A percentile compares a stretch with the other conserved stretches of the same genome.
Evolutionary conservation across 2,113 vertebrate species (phyloP).

Genomic region (Corythoichthys haematopterus): DNA sequence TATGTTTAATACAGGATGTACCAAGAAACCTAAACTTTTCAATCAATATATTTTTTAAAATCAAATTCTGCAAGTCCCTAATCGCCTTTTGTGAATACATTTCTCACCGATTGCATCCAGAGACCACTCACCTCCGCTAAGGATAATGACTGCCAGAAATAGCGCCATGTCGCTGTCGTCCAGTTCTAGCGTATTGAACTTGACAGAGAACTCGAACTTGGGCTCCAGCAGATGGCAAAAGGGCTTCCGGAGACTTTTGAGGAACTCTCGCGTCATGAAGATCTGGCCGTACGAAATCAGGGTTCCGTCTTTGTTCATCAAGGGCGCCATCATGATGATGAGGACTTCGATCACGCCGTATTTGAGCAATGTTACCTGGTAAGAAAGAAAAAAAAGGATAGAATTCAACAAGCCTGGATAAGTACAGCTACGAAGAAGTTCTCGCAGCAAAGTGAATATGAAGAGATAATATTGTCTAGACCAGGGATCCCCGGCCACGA

Average conservation of each 20-base stretch:
- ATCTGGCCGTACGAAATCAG: constrained; percentile 93
- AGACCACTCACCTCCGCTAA: constrained; percentile 86
- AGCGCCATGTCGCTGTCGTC: constrained; percentile 97
- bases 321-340: constrained; percentile 90
- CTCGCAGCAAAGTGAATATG: not conserved
- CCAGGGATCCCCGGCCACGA: no score
- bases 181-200: constrained; percentile 95
- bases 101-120: not conserved
- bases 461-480: no score
- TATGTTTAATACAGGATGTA: no score
- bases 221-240: constrained; percentile 97
- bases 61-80: no score
- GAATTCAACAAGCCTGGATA: not conserved
- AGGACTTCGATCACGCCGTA: constrained; percentile 96
- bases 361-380: constrained; percentile 88
- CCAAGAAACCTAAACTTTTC: no score
- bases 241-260: constrained; percentile 95
- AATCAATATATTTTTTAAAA: no score
- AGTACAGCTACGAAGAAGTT: not conserved
- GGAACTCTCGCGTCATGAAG: constrained; percentile 97
- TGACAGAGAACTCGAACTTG: constrained; percentile 97
- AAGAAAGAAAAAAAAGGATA: not conserved
- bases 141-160: constrained; percentile 96
- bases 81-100: no score
- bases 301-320: constrained; percentile 98